phyloP scores from a whole-genome alignment of 1,140 invertebrate species.

The Pseudomyrmex concolor region DNA sequence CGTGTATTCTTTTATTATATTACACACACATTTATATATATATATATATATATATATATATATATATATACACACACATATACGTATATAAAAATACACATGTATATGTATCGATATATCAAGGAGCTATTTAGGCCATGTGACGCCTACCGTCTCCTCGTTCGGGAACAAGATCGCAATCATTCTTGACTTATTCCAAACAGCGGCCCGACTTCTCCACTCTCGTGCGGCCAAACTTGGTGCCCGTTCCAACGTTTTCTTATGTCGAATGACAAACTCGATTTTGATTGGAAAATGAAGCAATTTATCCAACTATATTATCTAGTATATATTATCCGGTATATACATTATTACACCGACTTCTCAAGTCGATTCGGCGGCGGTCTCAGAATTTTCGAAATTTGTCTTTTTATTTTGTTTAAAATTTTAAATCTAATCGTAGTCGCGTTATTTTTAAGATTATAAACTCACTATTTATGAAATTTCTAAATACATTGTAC shows the following conservation, averaged over 20 bases:
- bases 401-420: conserved; percentile 23
- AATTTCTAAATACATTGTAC: background rate
- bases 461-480: background rate
- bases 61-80: no score
- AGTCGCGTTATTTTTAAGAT: background rate
- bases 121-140: conserved; percentile 79
- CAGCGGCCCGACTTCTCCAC: conserved; percentile 57
- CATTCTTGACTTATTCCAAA: conserved; percentile 83
- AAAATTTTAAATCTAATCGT: background rate
- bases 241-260: conserved; percentile 12
- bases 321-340: conserved; percentile 22
- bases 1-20: conserved; percentile 78
- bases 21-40: no score
- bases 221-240: conserved; percentile 62
- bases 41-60: no score
- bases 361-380: conserved; percentile 44
- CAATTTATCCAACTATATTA: conserved; percentile 48
- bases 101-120: conserved; percentile 44
- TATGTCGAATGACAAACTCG: conserved; percentile 63
- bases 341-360: conserved; percentile 27
- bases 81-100: no score
- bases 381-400: background rate
- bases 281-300: conserved; percentile 67
- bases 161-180: conserved; percentile 75
- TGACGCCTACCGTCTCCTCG: conserved; percentile 77